Percentiles rank a stretch among this genome's conserved stretches.
Evolutionary conservation across 2,888 invertebrate species (phyloP).

Genomic region (Venustoraphidia nigricollis): DNA sequence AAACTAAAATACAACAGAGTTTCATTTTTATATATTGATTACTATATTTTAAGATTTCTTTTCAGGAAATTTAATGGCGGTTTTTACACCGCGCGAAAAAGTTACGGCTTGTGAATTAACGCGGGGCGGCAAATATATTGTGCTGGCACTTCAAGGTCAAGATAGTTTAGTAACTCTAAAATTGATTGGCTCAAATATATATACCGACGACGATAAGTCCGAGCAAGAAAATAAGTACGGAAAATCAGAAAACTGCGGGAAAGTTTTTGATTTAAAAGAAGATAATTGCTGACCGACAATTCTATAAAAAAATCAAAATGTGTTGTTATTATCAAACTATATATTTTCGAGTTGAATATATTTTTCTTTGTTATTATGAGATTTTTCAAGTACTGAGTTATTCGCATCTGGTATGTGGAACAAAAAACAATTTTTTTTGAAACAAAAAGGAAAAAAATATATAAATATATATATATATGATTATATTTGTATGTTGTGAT

Average conservation of each 20-base stretch:
- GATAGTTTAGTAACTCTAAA: slow-evolving; percentile 48
- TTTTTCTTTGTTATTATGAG: too few species aligned
- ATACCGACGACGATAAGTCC: slow-evolving; percentile 14
- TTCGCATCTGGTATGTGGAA: slow-evolving; percentile 31
- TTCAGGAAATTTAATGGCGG: slow-evolving; percentile 62
- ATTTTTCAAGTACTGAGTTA: slow-evolving; percentile 9
- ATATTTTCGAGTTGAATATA: too few species aligned
- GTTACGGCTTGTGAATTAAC: slow-evolving; percentile 65
- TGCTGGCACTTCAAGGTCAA: slow-evolving; percentile 52
- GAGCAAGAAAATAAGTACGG: slow-evolving; percentile 29
- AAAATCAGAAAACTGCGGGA: slow-evolving; percentile 38
- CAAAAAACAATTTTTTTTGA: slow-evolving; percentile 12
- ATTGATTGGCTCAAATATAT: slow-evolving; percentile 27
- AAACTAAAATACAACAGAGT: too few species aligned
- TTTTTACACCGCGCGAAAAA: slow-evolving; percentile 59
- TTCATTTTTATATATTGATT: too few species aligned
- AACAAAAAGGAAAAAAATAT: background rate
- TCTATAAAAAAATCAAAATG: background rate
- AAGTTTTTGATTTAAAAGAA: slow-evolving; percentile 38
- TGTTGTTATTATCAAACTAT: too few species aligned
- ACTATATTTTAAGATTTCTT: slow-evolving; percentile 12
- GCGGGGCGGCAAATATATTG: slow-evolving; percentile 52
- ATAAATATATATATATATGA: slow-evolving; percentile 15
- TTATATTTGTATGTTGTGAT: slow-evolving; percentile 28
- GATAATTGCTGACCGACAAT: slow-evolving; percentile 23